Conservation (phyloP, 2,797 vertebrate species). For the Sebastes iracundus region DNA sequence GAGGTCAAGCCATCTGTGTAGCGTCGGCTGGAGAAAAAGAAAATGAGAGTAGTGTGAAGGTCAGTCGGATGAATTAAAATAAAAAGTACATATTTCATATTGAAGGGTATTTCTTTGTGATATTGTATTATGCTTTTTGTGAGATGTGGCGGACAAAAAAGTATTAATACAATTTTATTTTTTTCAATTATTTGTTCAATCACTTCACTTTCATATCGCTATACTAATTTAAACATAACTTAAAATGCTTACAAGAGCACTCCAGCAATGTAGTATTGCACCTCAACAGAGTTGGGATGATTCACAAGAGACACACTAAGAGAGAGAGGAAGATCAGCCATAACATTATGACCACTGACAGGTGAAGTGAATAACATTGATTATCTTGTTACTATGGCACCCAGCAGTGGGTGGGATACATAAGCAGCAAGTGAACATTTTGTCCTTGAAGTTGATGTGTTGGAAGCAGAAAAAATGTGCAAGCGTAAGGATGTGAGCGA, state of each 20-base stretch:
- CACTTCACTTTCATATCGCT: neutral
- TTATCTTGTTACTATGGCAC: too few species aligned
- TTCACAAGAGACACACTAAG: neutral
- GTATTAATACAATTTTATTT: too few species aligned
- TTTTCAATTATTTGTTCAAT: neutral
- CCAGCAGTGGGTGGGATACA: too few species aligned
- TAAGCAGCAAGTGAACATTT: too few species aligned
- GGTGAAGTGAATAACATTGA: too few species aligned
- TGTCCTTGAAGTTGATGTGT: too few species aligned
- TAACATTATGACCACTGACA: too few species aligned
- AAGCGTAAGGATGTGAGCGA: too few species aligned
- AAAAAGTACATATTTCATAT: conserved; percentile 2
- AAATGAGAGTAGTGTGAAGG: conserved; percentile 39
- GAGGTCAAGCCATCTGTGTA: conserved; percentile 43
- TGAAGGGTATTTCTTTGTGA: conserved; percentile 6
- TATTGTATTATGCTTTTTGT: neutral
- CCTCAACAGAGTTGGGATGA: neutral
- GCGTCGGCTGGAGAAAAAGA: conserved; percentile 4
- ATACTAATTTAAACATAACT: neutral
- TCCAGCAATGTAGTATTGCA: neutral
- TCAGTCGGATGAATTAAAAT: conserved; percentile 15
- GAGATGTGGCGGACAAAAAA: neutral
- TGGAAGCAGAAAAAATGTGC: too few species aligned
- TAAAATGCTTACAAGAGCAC: neutral
- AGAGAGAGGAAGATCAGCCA: too few species aligned